Evolutionary conservation across 2,888 invertebrate species (phyloP), one percentile per base, ranked within the genome.

Genomic region (Drosophila pegasa): DNA sequence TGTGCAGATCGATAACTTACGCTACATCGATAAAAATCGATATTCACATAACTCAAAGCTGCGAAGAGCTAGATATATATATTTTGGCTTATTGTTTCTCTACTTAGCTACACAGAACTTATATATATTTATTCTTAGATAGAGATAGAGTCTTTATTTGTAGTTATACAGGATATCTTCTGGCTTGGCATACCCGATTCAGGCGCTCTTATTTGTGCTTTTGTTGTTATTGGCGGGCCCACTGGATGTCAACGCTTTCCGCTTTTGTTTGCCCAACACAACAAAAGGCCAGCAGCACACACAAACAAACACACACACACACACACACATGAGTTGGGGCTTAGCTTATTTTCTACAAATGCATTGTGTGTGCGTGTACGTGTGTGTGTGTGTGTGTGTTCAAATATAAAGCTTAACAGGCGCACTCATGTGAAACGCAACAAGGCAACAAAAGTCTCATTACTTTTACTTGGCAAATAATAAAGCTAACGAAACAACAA

Each of bases 381-480:
- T 52, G 59, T 51, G 60, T 63, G 25, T 38, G 7, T 37, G 45
- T 54, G 41, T 52, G 62, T 35, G 50, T 35, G 78, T 69, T 63
- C 57, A 74, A 78, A 78, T 77, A 70, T 55, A 74, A 70, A 64
- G 75, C 76, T 75, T 67, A 72, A 77, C 77, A 77, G 79, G 74
- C 73, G 87, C 87, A 87, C 79, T 87, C 87, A 87, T 78, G 87
- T 87, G 86, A 77, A 82, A 82, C 86, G 80, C 84, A 87, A 84
- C 86, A 76, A 87, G 86, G 85, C 87, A 84, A 85, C 84, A 84
- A 84, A 87, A 83, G 87, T 88, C 88, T 85, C 88, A 85, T 85
- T 85, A 86, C 88, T 85, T 85, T 88, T 88, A 80, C 87, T 85
- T 86, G 87, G 88, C 88, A 85, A 85, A 85, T 85, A 85, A 88